Base-by-base conservation (phyloP, 64 coral and sea anemone genomes). In the Astreopora myriophthalma region DNA sequence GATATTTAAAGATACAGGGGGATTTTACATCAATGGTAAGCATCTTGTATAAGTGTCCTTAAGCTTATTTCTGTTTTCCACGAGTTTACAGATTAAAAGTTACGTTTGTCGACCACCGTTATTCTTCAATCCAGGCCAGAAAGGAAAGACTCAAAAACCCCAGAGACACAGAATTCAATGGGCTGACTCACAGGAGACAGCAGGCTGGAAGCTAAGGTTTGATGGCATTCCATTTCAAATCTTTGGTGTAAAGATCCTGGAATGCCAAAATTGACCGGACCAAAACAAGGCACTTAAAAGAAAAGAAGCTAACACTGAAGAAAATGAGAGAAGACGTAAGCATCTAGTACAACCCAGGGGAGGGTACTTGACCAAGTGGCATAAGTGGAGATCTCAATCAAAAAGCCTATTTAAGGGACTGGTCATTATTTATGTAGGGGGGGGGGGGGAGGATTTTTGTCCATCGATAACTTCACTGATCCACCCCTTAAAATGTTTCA, bases 251-350 rank as follows among this genome's bases (percentile, higher is more conserved):
- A 85, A 64, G 28, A 63, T 85, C n/a, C 55, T 85, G 20, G 80
- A 85, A 11, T 85, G 80, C 23, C 57, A 85, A 85, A 85, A 85
- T 85, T n/a, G n/a, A n/a, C n/a, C n/a, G n/a, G n/a, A n/a, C n/a
- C n/a, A n/a, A n/a, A n/a, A n/a, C n/a, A n/a, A n/a, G n/a, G n/a
- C n/a, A n/a, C n/a, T n/a, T n/a, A n/a, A n/a, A n/a, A n/a, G n/a
- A n/a, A n/a, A n/a, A n/a, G n/a, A n/a, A n/a, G n/a, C n/a, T n/a
- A n/a, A n/a, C n/a, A n/a, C n/a, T n/a, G n/a, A n/a, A n/a, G n/a
- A n/a, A n/a, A n/a, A n/a, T n/a, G n/a, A n/a, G n/a, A n/a, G n/a
- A n/a, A n/a, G n/a, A n/a, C n/a, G n/a, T n/a, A n/a, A n/a, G n/a
- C n/a, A n/a, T n/a, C n/a, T n/a, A n/a, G n/a, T n/a, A n/a, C n/a